phyloP scores from a whole-genome alignment of 2,888 invertebrate species.

The Notocelia uddmanniana region DNA sequence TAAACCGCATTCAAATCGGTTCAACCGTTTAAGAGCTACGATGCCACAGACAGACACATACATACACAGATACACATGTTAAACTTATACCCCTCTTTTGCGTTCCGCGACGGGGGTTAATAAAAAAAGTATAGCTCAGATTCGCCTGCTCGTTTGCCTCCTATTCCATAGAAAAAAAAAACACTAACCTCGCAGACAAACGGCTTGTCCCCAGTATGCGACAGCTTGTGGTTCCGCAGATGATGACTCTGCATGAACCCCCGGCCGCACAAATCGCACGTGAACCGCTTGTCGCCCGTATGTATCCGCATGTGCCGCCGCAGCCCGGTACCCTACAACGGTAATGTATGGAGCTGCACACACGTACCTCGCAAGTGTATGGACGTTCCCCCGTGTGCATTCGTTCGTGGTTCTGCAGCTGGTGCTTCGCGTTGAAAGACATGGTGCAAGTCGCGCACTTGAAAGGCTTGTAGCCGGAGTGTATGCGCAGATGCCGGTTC shows the following conservation, averaged over 20 bases:
- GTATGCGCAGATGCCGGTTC: constrained; percentile 82
- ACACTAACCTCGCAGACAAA: constrained; percentile 71
- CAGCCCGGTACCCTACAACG: constrained; percentile 65
- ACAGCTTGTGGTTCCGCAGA: constrained; percentile 67
- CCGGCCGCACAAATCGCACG: constrained; percentile 67
- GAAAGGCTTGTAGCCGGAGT: constrained; percentile 83
- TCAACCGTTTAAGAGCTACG: no score
- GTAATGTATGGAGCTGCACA: constrained; percentile 40
- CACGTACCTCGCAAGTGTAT: constrained; percentile 76
- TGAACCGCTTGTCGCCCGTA: constrained; percentile 67
- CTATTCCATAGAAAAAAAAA: no score
- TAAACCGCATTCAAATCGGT: no score
- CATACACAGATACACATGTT: no score
- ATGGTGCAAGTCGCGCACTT: constrained; percentile 80
- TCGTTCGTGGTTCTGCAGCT: constrained; percentile 82
- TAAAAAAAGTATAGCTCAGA: no score
- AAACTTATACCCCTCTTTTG: no score
- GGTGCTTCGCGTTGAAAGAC: constrained; percentile 84
- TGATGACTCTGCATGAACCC: constrained; percentile 71
- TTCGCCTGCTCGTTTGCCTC: no score
- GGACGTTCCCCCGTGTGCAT: constrained; percentile 84
- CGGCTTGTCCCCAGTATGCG: constrained; percentile 70
- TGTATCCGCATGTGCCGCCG: constrained; percentile 70
- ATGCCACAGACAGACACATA: no score
- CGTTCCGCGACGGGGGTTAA: no score